Conservation (phyloP, 2,888 invertebrate genomes). For the Teleogryllus oceanicus region DNA sequence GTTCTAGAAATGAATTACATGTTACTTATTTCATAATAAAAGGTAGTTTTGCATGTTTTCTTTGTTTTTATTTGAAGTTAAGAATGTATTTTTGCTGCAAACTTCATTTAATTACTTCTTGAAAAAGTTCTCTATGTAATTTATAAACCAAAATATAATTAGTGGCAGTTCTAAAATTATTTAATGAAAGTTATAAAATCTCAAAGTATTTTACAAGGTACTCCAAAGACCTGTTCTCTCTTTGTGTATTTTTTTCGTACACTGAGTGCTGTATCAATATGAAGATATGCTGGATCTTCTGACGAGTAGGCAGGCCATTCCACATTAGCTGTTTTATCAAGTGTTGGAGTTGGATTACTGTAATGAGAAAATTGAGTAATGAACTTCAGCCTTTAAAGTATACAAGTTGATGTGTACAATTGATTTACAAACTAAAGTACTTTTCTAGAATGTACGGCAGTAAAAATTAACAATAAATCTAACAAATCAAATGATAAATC, state of each 20-base stretch:
- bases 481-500: slow-evolving; percentile 32
- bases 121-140: too few species aligned
- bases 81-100: too few species aligned
- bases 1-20: too few species aligned
- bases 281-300: slow-evolving; percentile 22
- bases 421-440: background rate
- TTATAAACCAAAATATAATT: too few species aligned
- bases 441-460: background rate
- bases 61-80: too few species aligned
- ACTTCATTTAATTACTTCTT: too few species aligned
- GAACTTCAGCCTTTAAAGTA: background rate
- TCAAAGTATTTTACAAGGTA: background rate
- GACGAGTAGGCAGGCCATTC: background rate
- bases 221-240: slow-evolving; percentile 21
- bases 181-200: too few species aligned
- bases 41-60: too few species aligned
- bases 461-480: background rate
- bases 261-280: slow-evolving; percentile 19
- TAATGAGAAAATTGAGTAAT: background rate
- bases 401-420: background rate
- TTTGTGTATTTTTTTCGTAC: background rate
- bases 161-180: too few species aligned
- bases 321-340: background rate
- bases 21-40: too few species aligned
- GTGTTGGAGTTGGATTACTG: slow-evolving; percentile 24